Conservation (phyloP, 2,888 invertebrate genomes). For the Lithophane ornitopus region DNA sequence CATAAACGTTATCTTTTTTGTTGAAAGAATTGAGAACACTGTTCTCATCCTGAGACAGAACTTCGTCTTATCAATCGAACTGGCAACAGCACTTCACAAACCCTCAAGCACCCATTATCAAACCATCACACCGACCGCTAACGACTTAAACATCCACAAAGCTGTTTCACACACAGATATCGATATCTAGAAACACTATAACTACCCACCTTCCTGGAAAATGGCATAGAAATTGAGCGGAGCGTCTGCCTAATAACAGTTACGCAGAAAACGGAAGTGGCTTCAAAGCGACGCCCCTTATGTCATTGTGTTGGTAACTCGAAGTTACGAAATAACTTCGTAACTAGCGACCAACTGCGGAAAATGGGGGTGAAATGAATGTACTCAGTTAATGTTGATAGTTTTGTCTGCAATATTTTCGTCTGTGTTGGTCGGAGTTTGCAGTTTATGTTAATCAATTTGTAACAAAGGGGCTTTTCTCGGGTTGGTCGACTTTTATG, state of each 20-base stretch:
- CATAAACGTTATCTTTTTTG: too few relatives aligned
- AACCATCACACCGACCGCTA: slow-evolving; percentile 39
- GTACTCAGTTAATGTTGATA: slow-evolving; percentile 69
- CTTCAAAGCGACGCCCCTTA: slow-evolving; percentile 80
- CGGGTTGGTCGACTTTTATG: not conserved
- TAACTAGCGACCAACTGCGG: slow-evolving; percentile 78
- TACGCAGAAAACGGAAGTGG: slow-evolving; percentile 81
- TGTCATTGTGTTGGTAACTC: slow-evolving; percentile 81
- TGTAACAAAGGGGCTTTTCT: slow-evolving; percentile 8
- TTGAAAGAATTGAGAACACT: too few relatives aligned
- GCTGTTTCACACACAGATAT: slow-evolving; percentile 54
- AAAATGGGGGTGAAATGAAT: slow-evolving; percentile 78
- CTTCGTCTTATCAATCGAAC: slow-evolving; percentile 40
- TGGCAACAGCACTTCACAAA: slow-evolving; percentile 26
- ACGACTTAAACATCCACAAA: slow-evolving; percentile 41
- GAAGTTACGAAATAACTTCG: slow-evolving; percentile 82
- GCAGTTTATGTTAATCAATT: slow-evolving; percentile 40
- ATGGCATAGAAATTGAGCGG: slow-evolving; percentile 73
- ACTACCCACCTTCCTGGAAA: slow-evolving; percentile 69
- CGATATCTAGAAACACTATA: slow-evolving; percentile 68
- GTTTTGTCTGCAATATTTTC: slow-evolving; percentile 62
- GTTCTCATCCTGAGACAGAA: not conserved
- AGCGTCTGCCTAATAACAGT: slow-evolving; percentile 79
- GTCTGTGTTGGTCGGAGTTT: slow-evolving; percentile 10
- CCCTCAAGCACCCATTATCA: slow-evolving; percentile 32